Conservation (phyloP, 1,140 invertebrate genomes). For the Plectrocnemia conspersa region DNA sequence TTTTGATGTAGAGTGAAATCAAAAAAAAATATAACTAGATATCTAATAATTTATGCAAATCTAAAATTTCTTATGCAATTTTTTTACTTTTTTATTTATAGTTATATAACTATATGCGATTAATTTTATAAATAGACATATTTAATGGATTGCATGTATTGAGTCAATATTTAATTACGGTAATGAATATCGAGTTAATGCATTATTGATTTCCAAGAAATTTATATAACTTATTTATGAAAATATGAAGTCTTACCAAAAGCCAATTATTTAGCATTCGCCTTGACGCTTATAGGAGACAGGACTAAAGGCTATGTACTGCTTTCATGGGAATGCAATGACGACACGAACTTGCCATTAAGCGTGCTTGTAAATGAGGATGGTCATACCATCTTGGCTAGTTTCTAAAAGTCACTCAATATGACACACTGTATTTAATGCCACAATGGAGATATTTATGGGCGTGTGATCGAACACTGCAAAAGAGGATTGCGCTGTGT, state of each 20-base stretch:
- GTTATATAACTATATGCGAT: background rate
- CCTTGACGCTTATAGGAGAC: no score
- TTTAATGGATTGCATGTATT: no score
- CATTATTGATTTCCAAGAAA: no score
- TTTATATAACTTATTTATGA: no score
- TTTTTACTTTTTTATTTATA: background rate
- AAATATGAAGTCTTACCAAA: no score
- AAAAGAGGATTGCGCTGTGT: constrained; percentile 1
- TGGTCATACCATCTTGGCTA: background rate
- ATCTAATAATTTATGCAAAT: background rate
- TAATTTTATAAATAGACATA: background rate
- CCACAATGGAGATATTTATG: constrained; percentile 16
- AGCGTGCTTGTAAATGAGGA: constrained; percentile 1
- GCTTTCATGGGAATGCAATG: constrained; percentile 9
- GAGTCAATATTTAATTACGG: no score
- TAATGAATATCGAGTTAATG: no score
- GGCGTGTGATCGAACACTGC: constrained; percentile 2
- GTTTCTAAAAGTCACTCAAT: constrained; percentile 6
- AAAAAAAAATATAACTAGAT: background rate
- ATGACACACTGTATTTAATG: constrained; percentile 9
- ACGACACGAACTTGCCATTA: constrained; percentile 15
- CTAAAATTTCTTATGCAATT: background rate
- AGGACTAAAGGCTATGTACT: no score
- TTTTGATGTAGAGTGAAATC: background rate
- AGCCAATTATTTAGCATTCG: no score